These are phyloP conservation scores for Botia kubotai DNA, from an alignment of 2,797 vertebrate species.

Conservation along the genomic window DNA sequence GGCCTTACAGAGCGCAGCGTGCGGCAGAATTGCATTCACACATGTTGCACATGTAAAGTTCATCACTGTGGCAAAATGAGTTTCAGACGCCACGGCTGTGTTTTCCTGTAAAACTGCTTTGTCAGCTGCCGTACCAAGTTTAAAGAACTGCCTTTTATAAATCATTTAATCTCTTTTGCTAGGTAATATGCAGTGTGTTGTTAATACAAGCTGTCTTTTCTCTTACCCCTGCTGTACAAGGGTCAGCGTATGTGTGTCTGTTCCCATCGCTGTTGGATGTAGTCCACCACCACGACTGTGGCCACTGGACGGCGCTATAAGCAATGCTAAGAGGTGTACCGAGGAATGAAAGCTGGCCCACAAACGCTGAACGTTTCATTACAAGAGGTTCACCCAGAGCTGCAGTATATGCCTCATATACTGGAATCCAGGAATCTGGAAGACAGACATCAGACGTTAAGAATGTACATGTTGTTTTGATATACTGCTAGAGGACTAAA, in stretches of 20 bases:
- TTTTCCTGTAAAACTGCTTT: constrained; percentile 32
- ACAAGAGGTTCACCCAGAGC: constrained; percentile 17
- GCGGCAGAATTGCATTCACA: constrained; percentile 66
- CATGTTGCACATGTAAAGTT: constrained; percentile 65
- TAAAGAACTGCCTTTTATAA: not conserved
- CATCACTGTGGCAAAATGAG: constrained; percentile 55
- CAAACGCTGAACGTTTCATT: constrained; percentile 33
- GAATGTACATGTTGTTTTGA: constrained; percentile 26
- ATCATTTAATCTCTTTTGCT: constrained; percentile 26
- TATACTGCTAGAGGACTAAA: not conserved
- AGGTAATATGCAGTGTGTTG: constrained; percentile 46
- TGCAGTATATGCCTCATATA: constrained; percentile 24
- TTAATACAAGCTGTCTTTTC: constrained; percentile 42
- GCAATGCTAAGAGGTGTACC: constrained; percentile 65
- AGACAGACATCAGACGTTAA: constrained; percentile 5
- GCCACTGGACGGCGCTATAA: constrained; percentile 82
- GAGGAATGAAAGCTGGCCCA: constrained; percentile 12
- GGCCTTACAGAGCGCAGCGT: constrained; percentile 55
- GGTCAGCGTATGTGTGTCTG: not conserved
- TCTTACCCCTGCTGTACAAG: constrained; percentile 35
- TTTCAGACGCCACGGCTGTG: constrained; percentile 59
- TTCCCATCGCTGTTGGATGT: not conserved
- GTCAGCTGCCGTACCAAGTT: constrained; percentile 17
- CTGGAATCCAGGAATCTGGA: not conserved
- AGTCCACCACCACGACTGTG: constrained; percentile 13